Conservation (phyloP, 2,888 invertebrate genomes). For the Tachina grossa region DNA sequence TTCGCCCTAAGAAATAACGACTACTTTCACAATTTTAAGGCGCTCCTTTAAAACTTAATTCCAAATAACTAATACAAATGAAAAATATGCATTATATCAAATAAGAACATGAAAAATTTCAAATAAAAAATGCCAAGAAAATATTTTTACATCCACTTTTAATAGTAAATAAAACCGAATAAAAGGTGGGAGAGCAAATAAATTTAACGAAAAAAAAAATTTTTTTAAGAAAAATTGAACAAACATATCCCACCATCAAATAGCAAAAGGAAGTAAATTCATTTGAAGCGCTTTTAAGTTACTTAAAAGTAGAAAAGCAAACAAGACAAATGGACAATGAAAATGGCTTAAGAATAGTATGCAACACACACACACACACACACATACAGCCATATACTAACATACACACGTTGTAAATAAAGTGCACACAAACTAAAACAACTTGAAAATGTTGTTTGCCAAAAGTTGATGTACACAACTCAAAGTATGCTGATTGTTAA, state of each 20-base stretch:
- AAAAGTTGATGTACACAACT: conserved; percentile 56
- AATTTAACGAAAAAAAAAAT: conserved; percentile 18
- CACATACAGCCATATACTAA: not conserved
- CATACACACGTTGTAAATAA: not conserved
- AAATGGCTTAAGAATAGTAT: conserved; percentile 39
- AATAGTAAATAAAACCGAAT: conserved; percentile 42
- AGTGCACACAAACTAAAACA: conserved; percentile 29
- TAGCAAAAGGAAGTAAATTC: conserved; percentile 69
- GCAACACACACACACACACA: not conserved
- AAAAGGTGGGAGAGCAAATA: conserved; percentile 36
- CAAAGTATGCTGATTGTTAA: conserved; percentile 56
- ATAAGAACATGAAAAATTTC: conserved; percentile 15
- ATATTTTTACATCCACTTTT: conserved; percentile 35
- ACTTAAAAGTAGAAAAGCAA: conserved; percentile 57
- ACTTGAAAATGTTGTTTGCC: conserved; percentile 57
- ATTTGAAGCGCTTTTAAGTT: conserved; percentile 73
- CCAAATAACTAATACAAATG: conserved; percentile 12
- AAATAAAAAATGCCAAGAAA: not conserved
- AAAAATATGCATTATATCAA: conserved; percentile 9
- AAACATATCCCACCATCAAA: conserved; percentile 27
- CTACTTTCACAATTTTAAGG: not conserved
- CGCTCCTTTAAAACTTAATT: not conserved
- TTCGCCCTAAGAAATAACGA: not conserved
- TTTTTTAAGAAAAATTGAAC: conserved; percentile 31
- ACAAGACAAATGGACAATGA: conserved; percentile 68